A percentile compares a stretch with the other conserved stretches of the same genome.
Evolutionary conservation across 1,140 invertebrate genomes (phyloP).

Genomic region (Drosophila carrolli): DNA sequence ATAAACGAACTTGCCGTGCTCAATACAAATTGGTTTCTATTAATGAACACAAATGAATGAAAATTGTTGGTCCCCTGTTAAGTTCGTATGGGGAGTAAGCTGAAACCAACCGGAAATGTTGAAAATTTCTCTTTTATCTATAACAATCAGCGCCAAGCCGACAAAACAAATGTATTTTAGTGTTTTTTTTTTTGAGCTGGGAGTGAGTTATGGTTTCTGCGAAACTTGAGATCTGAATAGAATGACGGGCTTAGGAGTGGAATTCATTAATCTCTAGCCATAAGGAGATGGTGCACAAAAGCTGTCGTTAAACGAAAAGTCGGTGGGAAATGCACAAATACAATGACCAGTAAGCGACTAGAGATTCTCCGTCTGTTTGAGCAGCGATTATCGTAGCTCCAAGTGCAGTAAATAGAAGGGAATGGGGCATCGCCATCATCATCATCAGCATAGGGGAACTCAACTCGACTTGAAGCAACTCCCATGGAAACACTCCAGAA

Average conservation of each 20-base stretch:
- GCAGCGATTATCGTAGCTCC: conserved; percentile 51
- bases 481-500: conserved; percentile 9
- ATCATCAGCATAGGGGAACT: conserved; percentile 23
- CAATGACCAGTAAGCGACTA: conserved; percentile 35
- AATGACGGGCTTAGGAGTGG: conserved; percentile 39
- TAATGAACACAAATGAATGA: conserved; percentile 61
- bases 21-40: conserved; percentile 69
- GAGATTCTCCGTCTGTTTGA: conserved; percentile 36
- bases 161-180: conserved; percentile 26
- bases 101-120: conserved; percentile 60
- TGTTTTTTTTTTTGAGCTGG: conserved; percentile 6
- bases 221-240: conserved; percentile 55
- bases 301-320: conserved; percentile 44
- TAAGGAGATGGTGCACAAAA: conserved; percentile 30
- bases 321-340: conserved; percentile 63
- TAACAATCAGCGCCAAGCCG: conserved; percentile 19
- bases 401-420: conserved; percentile 37
- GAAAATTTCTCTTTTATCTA: conserved; percentile 66
- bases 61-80: conserved; percentile 40
- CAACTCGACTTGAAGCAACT: background rate
- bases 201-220: conserved; percentile 44
- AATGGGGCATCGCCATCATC: conserved; percentile 12
- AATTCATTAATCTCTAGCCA: conserved; percentile 73
- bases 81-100: background rate
- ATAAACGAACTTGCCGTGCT: conserved; percentile 19